Base-by-base conservation (phyloP, 2,113 vertebrate species). In the Laticauda colubrina region DNA sequence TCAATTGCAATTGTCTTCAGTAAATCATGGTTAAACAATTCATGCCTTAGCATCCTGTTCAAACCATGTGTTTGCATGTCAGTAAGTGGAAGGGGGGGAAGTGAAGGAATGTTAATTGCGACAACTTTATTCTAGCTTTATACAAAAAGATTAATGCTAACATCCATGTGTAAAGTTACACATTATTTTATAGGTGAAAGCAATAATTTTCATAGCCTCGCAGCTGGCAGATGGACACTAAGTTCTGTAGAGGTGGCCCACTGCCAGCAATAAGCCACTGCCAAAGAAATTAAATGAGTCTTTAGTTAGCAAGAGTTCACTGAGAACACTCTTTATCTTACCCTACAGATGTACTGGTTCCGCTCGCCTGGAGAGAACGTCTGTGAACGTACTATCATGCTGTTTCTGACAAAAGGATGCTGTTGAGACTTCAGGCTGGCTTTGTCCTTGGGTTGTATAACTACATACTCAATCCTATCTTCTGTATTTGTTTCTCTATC, bases 401-500 rank as follows among this genome's bases (percentile, higher is more conserved):
- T 98, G 97, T 96, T 98, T 89, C 98, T 96, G 92, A 98, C 97
- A 88, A 98, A 97, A 2, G 98, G 96, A 69, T 93, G 96, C 95
- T 98, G 98, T 92, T 97, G 96, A 0, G 94, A 94, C 85, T 97
- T 97, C 95, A 98, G 97, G 94, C 96, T 94, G 88, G 55, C 90
- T 88, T 96, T 97, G 85, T 98, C 98, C 96, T 98, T 98, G 94
- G 97, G 97, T 53, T 97, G 97, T 4, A 98, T 98, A 0, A 96
- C 39, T 92, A 97, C 0, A 0, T 64, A 95, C 90, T 97, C 92
- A 0, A 91, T 91, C 39, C 95, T 51, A 88, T 96, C 96, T 20
- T 98, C 98, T 0, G 98, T 98, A 90, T 98, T 98, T 6, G 98
- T 98, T 96, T 98, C 98, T 93, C 98, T 98, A 96, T 98, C 98